Percentiles rank a stretch among this genome's conserved stretches.
Conservation (phyloP, 1,140 invertebrate species). For the Kradibia gibbosae region DNA sequence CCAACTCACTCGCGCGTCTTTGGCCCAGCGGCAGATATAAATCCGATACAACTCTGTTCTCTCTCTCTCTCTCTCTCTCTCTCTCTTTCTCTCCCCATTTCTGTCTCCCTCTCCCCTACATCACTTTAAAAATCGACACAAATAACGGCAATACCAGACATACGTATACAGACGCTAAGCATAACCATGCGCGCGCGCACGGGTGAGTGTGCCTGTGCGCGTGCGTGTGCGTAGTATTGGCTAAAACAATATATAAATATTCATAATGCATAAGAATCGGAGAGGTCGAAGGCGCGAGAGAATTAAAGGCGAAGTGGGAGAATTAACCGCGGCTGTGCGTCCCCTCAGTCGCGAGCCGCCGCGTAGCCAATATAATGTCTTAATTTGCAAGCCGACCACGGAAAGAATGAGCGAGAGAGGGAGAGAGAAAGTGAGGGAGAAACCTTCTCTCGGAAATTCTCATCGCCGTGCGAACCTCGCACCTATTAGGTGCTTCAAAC, state of each 20-base stretch:
- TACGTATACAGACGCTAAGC: no score
- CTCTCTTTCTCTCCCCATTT: constrained; percentile 12
- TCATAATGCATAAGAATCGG: constrained; percentile 32
- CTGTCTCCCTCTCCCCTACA: constrained; percentile 49
- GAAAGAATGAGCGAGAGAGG: constrained; percentile 2
- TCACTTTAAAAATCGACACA: constrained; percentile 27
- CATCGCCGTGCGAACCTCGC: constrained; percentile 17
- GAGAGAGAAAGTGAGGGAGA: constrained; percentile 10
- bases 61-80: neutral
- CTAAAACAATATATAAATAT: constrained; percentile 44
- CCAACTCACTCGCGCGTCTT: constrained; percentile 31
- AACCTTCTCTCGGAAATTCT: constrained; percentile 19
- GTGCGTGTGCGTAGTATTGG: no score
- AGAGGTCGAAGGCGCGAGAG: neutral
- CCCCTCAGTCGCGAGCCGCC: constrained; percentile 38
- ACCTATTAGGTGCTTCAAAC: neutral
- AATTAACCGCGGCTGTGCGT: constrained; percentile 22
- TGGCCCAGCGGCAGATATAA: constrained; percentile 31
- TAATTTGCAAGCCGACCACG: constrained; percentile 53
- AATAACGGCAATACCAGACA: constrained; percentile 26
- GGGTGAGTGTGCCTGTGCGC: no score
- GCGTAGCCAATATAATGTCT: constrained; percentile 54
- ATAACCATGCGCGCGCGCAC: no score
- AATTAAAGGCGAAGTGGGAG: constrained; percentile 33
- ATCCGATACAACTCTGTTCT: constrained; percentile 38